phyloP scores from a whole-genome alignment of 2,113 vertebrate species.

The Pangasianodon hypophthalmus region DNA sequence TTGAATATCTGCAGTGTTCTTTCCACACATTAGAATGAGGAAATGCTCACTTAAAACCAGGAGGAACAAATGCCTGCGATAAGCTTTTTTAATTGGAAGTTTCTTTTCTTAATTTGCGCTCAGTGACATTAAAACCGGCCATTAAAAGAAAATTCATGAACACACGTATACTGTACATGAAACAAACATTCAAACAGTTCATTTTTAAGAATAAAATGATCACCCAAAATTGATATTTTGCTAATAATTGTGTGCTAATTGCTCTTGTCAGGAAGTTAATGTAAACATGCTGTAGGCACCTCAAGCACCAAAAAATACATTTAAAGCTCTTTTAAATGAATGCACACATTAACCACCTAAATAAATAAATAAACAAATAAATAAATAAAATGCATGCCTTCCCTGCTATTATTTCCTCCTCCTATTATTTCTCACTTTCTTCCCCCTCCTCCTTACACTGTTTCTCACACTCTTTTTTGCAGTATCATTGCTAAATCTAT shows the following conservation, averaged over 20 bases:
- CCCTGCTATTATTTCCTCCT: background rate
- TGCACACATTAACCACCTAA: conserved; percentile 51
- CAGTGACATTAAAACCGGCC: conserved; percentile 65
- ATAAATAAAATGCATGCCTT: background rate
- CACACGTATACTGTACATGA: conserved; percentile 56
- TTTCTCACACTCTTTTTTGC: conserved; percentile 60
- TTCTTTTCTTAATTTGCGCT: conserved; percentile 73
- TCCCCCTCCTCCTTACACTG: conserved; percentile 52
- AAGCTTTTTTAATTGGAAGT: conserved; percentile 71
- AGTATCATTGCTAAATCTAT: conserved; percentile 79
- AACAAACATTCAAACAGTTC: conserved; percentile 64
- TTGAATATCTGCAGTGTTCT: conserved; percentile 72
- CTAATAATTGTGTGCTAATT: conserved; percentile 75
- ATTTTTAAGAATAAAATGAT: conserved; percentile 62
- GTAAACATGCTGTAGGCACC: conserved; percentile 75
- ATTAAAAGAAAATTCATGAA: conserved; percentile 61
- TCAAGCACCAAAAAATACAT: conserved; percentile 74
- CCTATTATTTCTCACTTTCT: background rate
- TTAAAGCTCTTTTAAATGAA: conserved; percentile 70
- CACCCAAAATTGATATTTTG: conserved; percentile 67
- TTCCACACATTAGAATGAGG: conserved; percentile 67
- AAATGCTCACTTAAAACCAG: conserved; percentile 64
- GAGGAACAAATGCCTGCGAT: conserved; percentile 56
- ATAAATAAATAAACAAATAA: background rate
- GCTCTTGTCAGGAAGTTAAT: conserved; percentile 66